These are phyloP conservation scores for Chionodraco myersi DNA, from an alignment of 2,113 vertebrate genomes.

Conservation along the genomic window DNA sequence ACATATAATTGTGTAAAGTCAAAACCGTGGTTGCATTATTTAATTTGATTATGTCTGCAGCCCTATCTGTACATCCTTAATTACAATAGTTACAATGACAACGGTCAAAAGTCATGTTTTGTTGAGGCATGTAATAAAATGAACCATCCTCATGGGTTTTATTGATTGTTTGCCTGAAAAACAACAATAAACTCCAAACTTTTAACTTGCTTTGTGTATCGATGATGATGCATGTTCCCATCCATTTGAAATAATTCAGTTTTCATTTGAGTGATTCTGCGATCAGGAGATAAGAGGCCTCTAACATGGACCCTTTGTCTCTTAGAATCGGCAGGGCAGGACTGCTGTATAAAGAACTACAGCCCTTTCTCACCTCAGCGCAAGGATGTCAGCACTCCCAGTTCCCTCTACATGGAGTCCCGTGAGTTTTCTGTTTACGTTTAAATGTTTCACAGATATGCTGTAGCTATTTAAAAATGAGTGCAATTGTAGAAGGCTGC, in stretches of 20 bases:
- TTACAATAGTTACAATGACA: background rate
- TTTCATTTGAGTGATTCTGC: background rate
- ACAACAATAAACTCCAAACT: background rate
- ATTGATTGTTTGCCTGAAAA: background rate
- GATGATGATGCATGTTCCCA: slow-evolving; percentile 15
- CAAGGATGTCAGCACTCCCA: slow-evolving; percentile 83
- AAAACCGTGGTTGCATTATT: too few relatives aligned
- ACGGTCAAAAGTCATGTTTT: slow-evolving; percentile 5
- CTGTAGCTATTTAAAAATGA: background rate
- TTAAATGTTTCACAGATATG: background rate
- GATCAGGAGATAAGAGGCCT: background rate
- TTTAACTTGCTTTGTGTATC: slow-evolving; percentile 7
- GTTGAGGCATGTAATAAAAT: slow-evolving; percentile 38
- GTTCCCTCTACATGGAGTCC: slow-evolving; percentile 90
- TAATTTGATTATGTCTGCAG: too few relatives aligned
- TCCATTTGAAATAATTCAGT: background rate
- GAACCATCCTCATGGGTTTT: background rate
- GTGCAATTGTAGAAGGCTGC: background rate
- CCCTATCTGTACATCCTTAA: background rate
- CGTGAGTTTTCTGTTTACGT: slow-evolving; percentile 79
- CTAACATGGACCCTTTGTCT: slow-evolving; percentile 31
- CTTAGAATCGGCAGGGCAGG: slow-evolving; percentile 85
- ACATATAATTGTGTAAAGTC: too few relatives aligned
- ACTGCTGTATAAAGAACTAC: slow-evolving; percentile 71
- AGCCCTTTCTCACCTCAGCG: slow-evolving; percentile 82